Evolutionary conservation across 2,888 invertebrate species (phyloP).

Genomic region (Urechis unicinctus): DNA sequence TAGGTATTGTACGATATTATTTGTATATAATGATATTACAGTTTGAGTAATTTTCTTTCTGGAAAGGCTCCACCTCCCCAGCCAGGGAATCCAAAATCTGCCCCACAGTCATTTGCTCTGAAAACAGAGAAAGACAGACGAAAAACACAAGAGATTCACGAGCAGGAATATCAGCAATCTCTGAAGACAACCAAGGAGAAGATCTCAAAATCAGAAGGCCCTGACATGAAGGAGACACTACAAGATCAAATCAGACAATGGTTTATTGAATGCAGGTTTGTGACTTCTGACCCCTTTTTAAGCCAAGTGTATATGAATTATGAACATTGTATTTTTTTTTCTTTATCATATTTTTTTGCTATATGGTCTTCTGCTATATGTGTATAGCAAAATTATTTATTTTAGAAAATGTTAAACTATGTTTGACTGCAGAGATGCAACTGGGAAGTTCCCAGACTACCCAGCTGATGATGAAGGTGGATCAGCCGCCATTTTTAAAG

Average conservation of each 20-base stretch:
- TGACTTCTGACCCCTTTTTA: no score
- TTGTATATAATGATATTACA: no score
- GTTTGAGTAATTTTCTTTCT: no score
- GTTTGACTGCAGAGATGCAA: conserved; percentile 39
- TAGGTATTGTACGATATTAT: no score
- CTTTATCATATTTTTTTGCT: no score
- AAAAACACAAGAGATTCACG: conserved; percentile 62
- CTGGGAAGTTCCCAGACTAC: conserved; percentile 71
- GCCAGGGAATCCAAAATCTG: conserved; percentile 33
- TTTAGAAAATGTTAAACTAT: background rate
- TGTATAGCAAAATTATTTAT: background rate
- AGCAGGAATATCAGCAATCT: conserved; percentile 66
- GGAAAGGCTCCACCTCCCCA: conserved; percentile 39
- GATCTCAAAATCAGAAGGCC: conserved; percentile 66
- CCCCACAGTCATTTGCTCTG: conserved; percentile 32
- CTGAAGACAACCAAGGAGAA: conserved; percentile 57
- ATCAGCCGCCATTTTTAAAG: conserved; percentile 69
- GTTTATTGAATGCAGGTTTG: conserved; percentile 61
- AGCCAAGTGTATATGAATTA: no score
- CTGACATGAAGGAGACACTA: conserved; percentile 76
- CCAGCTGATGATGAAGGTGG: conserved; percentile 88
- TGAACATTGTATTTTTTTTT: no score
- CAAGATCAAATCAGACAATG: conserved; percentile 80
- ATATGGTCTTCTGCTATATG: no score
- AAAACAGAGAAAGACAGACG: conserved; percentile 55